These are phyloP conservation scores for Conger conger DNA, from an alignment of 2,113 vertebrate genomes.

Conservation along the genomic window DNA sequence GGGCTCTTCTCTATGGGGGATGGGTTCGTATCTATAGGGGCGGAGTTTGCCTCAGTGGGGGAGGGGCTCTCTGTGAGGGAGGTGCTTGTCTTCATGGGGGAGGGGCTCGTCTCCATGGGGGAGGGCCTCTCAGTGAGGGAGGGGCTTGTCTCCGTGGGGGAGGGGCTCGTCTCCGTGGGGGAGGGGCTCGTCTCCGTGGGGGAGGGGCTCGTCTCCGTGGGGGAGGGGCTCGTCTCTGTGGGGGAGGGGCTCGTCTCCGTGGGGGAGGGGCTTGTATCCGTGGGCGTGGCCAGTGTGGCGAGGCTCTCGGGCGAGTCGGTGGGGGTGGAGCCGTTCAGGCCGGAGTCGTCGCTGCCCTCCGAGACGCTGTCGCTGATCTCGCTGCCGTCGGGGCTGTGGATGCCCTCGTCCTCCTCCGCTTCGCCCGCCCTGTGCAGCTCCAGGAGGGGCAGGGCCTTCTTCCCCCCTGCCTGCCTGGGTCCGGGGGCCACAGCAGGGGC, in stretches of 20 bases:
- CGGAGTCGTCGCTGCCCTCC: slow-evolving; percentile 92
- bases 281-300: slow-evolving; percentile 59
- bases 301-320: slow-evolving; percentile 55
- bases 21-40: no score
- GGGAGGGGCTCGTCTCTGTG: no score
- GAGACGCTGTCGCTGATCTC: slow-evolving; percentile 93
- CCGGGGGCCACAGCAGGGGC: slow-evolving; percentile 3
- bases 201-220: no score
- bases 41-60: not conserved
- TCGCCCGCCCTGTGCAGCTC: slow-evolving; percentile 63
- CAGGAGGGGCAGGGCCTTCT: slow-evolving; percentile 51
- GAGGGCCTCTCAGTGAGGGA: not conserved
- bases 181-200: not conserved
- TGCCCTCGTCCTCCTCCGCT: slow-evolving; percentile 91
- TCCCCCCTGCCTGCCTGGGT: slow-evolving; percentile 16
- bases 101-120: no score
- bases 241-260: slow-evolving; percentile 25
- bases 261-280: slow-evolving; percentile 51
- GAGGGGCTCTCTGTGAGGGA: not conserved
- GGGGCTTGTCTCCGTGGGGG: no score
- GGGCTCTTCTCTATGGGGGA: not conserved
- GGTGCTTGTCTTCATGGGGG: no score
- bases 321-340: slow-evolving; percentile 74
- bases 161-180: not conserved
- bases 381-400: slow-evolving; percentile 93